Percentiles rank a stretch among this genome's conserved stretches.
These are phyloP conservation scores for Trichopria drosophilae DNA, from an alignment of 2,888 invertebrate species.

Conservation along the genomic window DNA sequence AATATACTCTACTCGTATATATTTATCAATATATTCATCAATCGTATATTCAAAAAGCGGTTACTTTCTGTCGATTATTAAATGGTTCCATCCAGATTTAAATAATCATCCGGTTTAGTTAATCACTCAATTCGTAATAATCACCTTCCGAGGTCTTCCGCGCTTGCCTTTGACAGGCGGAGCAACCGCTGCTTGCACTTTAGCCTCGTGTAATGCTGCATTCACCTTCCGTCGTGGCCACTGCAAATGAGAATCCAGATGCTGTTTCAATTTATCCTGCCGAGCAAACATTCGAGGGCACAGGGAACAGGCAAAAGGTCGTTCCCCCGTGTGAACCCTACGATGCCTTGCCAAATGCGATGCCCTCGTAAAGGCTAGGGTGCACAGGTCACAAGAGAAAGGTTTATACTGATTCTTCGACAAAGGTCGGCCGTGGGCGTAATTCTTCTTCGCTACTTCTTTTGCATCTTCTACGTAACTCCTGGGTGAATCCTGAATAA, in stretches of 20 bases:
- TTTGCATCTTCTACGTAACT: constrained; percentile 35
- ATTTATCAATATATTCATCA: too few relatives aligned
- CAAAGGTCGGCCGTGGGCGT: too few relatives aligned
- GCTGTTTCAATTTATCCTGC: constrained; percentile 73
- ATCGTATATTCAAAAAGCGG: too few relatives aligned
- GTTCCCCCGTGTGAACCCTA: constrained; percentile 72
- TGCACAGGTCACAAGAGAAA: constrained; percentile 54
- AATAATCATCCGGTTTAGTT: too few relatives aligned
- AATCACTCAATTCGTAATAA: too few relatives aligned
- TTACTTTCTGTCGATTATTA: too few relatives aligned
- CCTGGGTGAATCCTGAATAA: constrained; percentile 42
- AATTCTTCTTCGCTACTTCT: too few relatives aligned
- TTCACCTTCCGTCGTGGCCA: constrained; percentile 46
- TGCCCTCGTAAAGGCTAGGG: constrained; percentile 65
- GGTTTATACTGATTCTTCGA: constrained; percentile 52
- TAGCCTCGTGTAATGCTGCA: too few relatives aligned
- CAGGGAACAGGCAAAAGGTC: constrained; percentile 70
- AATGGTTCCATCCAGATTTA: too few relatives aligned
- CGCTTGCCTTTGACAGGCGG: constrained; percentile 47
- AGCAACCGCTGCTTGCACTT: constrained; percentile 24
- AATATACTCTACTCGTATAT: too few relatives aligned
- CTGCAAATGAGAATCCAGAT: constrained; percentile 56
- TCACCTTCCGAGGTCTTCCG: constrained; percentile 54
- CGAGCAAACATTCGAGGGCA: constrained; percentile 74
- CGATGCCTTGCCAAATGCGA: constrained; percentile 72